Evolutionary conservation across 2,797 vertebrate genomes (phyloP), one percentile per base, ranked within the genome.

Genomic region (Falco naumanni): DNA sequence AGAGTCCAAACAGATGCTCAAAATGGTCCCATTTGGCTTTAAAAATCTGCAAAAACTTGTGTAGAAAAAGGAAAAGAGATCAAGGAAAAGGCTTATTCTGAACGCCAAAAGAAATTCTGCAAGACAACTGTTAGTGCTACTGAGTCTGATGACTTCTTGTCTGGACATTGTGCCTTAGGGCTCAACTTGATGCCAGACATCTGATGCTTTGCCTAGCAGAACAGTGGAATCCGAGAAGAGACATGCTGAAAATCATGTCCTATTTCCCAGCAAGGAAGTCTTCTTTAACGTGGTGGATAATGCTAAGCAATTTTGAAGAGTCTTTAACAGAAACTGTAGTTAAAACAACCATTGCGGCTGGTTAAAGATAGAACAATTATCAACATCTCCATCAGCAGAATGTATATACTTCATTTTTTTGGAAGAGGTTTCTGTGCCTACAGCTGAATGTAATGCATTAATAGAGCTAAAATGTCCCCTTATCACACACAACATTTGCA

Each of bases 121-220:
- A 96, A 93, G 94, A 63, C 94, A 94, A 97, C 84, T 89, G 93
- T 94, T 95, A 96, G 93, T 92, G 93, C 85, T 93, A 95, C 93
- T 43, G 82, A 91, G 83, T 92, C 93, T 94, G 93, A 95, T 95
- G 95, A 92, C 94, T 97, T 96, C 92, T 96, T 96, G 93, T 96
- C 96, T 97, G 96, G 96, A 96, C 96, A 94, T 96, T 96, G 72
- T 91, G 96, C 96, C 94, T 96, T 95, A 96, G 95, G 96, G 96
- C 96, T 96, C 69, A 88, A 17, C 89, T 96, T 96, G 79, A 94
- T 97, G 92, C 95, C 96, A 96, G 94, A 94, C 94, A 96, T 96
- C 90, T 95, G 93, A 96, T 96, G 96, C 92, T 96, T 96, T 96
- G 82, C 96, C 86, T 96, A 94, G 82, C 93, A 95, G 95, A 97